Base-by-base conservation (phyloP, 2,888 invertebrate species). In the Platynereis dumerilii region DNA sequence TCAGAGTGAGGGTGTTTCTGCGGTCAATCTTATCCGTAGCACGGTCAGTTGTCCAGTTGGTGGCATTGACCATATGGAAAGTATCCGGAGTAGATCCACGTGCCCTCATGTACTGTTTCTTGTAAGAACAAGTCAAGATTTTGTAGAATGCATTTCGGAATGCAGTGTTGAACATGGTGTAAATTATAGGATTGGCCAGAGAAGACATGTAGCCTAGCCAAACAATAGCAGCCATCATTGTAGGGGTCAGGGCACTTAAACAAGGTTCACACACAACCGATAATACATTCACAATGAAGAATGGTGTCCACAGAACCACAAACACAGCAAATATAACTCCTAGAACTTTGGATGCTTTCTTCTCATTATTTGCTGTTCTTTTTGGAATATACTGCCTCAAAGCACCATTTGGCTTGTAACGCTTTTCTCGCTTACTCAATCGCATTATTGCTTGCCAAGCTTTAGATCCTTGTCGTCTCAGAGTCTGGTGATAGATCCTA, bases 121-220 rank as follows among this genome's bases (percentile, higher is more conserved):
- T 72, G 55, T 79, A 69, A 60, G 77, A 42, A 53, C 73, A 72
- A n/a, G 73, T 73, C 2, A 83, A 72, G 24, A 83, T 80, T 39
- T 73, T 73, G 53, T 78, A 74, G 68, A 83, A 82, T 12, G 82
- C 78, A 24, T 75, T 64, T 7, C 82, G 71, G 71, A 83, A 83
- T 27, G 80, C 74, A 7, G 82, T 82, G 69, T 82, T 83, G 68
- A 83, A 83, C 80, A 82, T 82, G 5, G 83, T 83, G 64, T 83
- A 83, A 53, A 83, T 83, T 64, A 83, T 81, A 5, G 83, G 83
- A 62, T 83, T 83, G 24, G 81, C 80, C 59, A 83, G 71, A 0
- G 82, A 81, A 1, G 83, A 80, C 22, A 77, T 68, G 53, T 81
- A 83, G 20, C 83, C 83, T 72, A 83, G 77, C 83, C 83, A 83